Evolutionary conservation across 2,113 vertebrate species (phyloP).

Genomic region (Montifringilla adamsi): DNA sequence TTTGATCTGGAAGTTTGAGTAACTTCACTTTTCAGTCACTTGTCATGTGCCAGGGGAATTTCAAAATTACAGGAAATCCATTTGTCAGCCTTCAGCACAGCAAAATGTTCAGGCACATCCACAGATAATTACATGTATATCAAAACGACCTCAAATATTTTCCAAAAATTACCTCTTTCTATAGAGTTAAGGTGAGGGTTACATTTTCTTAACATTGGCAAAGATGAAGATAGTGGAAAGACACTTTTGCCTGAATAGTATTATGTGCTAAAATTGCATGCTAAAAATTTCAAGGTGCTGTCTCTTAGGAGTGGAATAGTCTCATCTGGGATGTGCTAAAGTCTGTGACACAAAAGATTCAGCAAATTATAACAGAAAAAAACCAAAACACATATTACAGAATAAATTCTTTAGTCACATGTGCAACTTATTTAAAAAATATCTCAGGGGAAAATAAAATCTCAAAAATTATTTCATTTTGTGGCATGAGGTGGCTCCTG

Average conservation of each 20-base stretch:
- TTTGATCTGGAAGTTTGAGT: slow-evolving; percentile 14
- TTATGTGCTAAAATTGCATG: background rate
- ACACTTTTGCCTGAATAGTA: background rate
- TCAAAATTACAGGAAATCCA: background rate
- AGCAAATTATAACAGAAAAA: background rate
- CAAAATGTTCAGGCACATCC: background rate
- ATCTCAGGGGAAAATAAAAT: background rate
- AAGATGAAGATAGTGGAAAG: background rate
- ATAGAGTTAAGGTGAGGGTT: background rate
- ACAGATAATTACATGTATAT: background rate
- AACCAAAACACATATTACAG: background rate
- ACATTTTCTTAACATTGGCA: background rate
- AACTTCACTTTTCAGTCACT: background rate
- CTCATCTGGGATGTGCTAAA: background rate
- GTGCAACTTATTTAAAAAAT: background rate
- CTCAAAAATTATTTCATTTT: background rate
- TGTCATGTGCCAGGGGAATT: background rate
- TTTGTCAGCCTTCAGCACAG: background rate
- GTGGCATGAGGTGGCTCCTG: background rate
- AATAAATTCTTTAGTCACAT: background rate
- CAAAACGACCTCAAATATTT: background rate
- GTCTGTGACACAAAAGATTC: background rate
- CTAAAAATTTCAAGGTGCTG: background rate
- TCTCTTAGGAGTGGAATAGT: background rate
- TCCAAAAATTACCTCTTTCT: background rate